Base-by-base conservation (phyloP, 2,797 vertebrate species). In the Sebastes dallii region DNA sequence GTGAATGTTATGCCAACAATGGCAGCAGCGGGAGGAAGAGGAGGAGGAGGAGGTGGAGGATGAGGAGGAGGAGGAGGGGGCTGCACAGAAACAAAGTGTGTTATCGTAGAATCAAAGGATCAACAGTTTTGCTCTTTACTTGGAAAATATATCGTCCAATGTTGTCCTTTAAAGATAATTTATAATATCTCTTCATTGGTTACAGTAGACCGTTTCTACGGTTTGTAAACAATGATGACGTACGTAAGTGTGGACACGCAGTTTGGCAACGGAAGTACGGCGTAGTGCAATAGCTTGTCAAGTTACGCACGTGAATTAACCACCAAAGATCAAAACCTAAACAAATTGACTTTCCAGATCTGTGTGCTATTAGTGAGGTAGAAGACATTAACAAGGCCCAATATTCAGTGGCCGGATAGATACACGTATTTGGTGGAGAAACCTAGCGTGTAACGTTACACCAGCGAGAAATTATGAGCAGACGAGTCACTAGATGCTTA, bases 1-100 rank as follows among this genome's bases (percentile, higher is more conserved):
- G 62, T 77, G 75, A 82, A 55, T 22, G 14, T 50, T 46, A 8
- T 25, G 68, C 72, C 78, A 85, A 72, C 72, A 59, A 39, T 18
- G 18, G 61, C 50, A 58, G 74, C 16, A 58, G 64, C 6, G 22
- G 29, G 18, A 71, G 67, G 6, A 25, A 27, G 27, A 60, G 25
- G n/a, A 69, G 66, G 50, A 66, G 7, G 20, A 32, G 16, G 24
- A 46, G 39, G 29, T 7, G 30, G 60, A 22, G 34, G 16, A 25
- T 4, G 30, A 62, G 30, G 60, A 39, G 61, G 32, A 64, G 12
- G 61, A 22, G 42, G 39, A 64, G 32, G 32, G 1, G 42, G 52
- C 79, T 50, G 69, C 29, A 29, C 36, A 60, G 56, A 66, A 65
- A 77, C 13, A 68, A 52, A 75, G 36, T 14, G n/a, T 74, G 65